Percentiles rank a stretch among this genome's conserved stretches.
Evolutionary conservation across 2,888 invertebrate species (phyloP).

Genomic region (Scaptomyza reducta): DNA sequence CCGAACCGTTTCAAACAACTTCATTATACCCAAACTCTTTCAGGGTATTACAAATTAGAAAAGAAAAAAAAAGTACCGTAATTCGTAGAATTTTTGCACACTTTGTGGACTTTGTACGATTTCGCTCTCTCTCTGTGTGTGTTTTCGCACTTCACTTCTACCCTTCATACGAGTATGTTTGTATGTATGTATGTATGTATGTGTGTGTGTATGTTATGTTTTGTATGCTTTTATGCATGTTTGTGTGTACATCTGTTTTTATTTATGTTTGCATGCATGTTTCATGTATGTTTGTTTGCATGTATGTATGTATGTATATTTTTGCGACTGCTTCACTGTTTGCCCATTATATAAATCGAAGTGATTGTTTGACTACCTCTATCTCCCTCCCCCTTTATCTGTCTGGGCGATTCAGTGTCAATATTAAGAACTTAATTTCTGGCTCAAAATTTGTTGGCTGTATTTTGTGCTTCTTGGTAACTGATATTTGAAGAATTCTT

Average conservation of each 20-base stretch:
- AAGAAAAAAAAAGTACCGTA: background rate
- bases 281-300: background rate
- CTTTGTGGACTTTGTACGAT: slow-evolving; percentile 45
- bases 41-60: background rate
- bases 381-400: background rate
- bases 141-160: background rate
- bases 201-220: too few relatives aligned
- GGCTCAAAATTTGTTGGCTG: slow-evolving; percentile 4
- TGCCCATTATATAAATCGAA: slow-evolving; percentile 45
- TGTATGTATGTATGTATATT: background rate
- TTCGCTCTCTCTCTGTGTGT: slow-evolving; percentile 4
- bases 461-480: background rate
- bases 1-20: too few relatives aligned
- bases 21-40: too few relatives aligned
- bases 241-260: too few relatives aligned
- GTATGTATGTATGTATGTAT: background rate
- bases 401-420: slow-evolving; percentile 39
- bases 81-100: slow-evolving; percentile 23
- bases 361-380: slow-evolving; percentile 16
- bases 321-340: slow-evolving; percentile 35
- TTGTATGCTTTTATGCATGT: background rate
- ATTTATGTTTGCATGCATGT: slow-evolving; percentile 1
- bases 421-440: background rate
- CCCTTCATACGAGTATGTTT: background rate
- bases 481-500: slow-evolving; percentile 31